Conservation (phyloP, 2,113 vertebrate species). For the Hirundichthys speculiger region DNA sequence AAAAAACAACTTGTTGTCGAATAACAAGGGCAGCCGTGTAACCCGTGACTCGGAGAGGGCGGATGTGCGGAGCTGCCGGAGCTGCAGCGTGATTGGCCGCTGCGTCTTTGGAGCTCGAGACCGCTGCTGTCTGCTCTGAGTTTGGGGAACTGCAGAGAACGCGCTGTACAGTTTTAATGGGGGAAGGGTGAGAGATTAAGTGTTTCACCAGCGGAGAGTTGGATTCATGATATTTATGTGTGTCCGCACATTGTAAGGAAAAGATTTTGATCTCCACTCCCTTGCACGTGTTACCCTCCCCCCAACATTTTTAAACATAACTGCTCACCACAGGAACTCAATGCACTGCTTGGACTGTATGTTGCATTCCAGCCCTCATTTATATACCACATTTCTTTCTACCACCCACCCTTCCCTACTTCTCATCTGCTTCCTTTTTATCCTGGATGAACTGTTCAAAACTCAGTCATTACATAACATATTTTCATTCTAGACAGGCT, state of each 20-base stretch:
- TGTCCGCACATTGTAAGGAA: too few relatives aligned
- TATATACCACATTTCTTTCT: constrained; percentile 11
- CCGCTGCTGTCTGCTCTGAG: constrained; percentile 43
- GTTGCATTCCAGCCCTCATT: constrained; percentile 38
- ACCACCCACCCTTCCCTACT: background rate
- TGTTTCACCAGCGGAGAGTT: background rate
- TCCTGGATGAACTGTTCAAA: constrained; percentile 51
- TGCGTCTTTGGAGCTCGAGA: constrained; percentile 22
- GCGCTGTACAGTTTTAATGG: constrained; percentile 66
- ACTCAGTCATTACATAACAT: constrained; percentile 71
- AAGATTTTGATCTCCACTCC: background rate
- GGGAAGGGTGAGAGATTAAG: background rate
- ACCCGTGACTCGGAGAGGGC: constrained; percentile 44
- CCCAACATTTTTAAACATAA: too few relatives aligned
- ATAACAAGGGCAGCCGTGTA: constrained; percentile 27
- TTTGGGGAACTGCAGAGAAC: constrained; percentile 74
- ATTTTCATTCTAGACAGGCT: constrained; percentile 61
- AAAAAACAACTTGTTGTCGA: background rate
- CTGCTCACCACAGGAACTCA: too few relatives aligned
- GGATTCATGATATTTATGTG: background rate
- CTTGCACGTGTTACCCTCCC: background rate
- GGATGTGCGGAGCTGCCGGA: constrained; percentile 15
- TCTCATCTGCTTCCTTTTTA: constrained; percentile 51
- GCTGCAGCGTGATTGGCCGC: constrained; percentile 52
- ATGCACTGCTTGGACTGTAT: constrained; percentile 16